These are phyloP conservation scores for Scalopus aquaticus DNA, from an alignment of 2,113 vertebrate genomes.

Conservation along the genomic window DNA sequence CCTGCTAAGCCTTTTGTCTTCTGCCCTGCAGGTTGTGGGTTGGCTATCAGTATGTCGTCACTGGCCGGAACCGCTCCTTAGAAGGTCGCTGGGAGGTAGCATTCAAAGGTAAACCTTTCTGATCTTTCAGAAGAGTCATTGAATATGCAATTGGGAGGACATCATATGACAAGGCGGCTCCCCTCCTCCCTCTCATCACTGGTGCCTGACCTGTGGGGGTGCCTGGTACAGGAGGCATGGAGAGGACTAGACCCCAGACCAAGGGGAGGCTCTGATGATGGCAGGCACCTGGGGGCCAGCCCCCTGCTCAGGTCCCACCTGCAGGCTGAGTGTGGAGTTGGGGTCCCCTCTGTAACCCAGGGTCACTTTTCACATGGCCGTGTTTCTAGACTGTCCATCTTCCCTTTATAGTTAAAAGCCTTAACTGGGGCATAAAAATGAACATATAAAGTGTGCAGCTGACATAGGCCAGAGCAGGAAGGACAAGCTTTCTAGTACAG, in stretches of 20 bases:
- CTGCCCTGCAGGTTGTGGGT: slow-evolving; percentile 93
- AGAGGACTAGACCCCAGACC: neutral
- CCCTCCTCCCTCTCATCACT: too few relatives aligned
- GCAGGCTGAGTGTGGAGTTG: neutral
- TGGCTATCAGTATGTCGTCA: slow-evolving; percentile 97
- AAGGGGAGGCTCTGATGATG: neutral
- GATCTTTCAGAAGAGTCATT: neutral
- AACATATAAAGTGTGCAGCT: neutral
- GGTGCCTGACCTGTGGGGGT: neutral
- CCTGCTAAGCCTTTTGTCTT: neutral
- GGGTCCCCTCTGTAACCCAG: neutral
- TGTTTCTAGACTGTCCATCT: neutral
- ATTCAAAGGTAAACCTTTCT: slow-evolving; percentile 90
- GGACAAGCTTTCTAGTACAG: neutral
- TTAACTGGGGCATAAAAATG: neutral
- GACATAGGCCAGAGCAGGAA: neutral
- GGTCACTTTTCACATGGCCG: neutral
- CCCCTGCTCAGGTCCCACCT: neutral
- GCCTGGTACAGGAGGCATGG: neutral
- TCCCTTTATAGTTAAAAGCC: neutral
- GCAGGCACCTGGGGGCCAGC: neutral
- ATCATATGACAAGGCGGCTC: neutral
- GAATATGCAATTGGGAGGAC: neutral
- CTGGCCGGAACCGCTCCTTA: slow-evolving; percentile 92
- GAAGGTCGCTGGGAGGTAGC: slow-evolving; percentile 97